A percentile compares a stretch with the other conserved stretches of the same genome.
These are phyloP conservation scores for Cyprinodon variegatus DNA, from an alignment of 2,113 vertebrate species.

Conservation along the genomic window DNA sequence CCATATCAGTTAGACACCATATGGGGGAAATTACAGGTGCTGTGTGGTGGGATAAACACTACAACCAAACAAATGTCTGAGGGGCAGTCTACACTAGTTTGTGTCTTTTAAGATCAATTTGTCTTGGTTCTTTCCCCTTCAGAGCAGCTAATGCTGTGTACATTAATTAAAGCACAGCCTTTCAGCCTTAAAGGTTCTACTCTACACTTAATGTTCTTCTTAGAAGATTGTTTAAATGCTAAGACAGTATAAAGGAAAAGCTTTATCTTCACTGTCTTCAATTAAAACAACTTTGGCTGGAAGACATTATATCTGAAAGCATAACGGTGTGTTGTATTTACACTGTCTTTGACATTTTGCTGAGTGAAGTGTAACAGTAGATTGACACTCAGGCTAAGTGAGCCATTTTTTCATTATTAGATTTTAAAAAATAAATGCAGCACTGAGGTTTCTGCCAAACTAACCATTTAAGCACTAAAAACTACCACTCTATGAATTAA, in stretches of 20 bases:
- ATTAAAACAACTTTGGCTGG: not conserved
- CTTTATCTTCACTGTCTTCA: not conserved
- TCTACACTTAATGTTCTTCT: slow-evolving; percentile 20
- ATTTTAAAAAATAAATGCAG: not conserved
- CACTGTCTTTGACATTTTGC: not conserved
- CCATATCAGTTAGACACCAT: slow-evolving; percentile 77
- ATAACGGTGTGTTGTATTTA: not conserved
- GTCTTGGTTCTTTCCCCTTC: slow-evolving; percentile 53
- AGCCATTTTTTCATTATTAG: slow-evolving; percentile 8
- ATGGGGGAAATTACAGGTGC: slow-evolving; percentile 79
- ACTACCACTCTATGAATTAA: slow-evolving; percentile 12
- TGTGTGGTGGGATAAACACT: slow-evolving; percentile 70
- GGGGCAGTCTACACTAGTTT: slow-evolving; percentile 64
- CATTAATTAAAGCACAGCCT: slow-evolving; percentile 55
- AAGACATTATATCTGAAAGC: not conserved
- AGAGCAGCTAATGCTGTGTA: slow-evolving; percentile 53
- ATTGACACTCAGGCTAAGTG: slow-evolving; percentile 2
- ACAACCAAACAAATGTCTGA: slow-evolving; percentile 69
- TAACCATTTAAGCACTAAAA: slow-evolving; percentile 1
- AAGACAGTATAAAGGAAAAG: not conserved
- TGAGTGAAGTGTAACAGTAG: slow-evolving; percentile 8
- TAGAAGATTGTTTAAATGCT: slow-evolving; percentile 12
- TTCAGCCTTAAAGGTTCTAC: slow-evolving; percentile 36
- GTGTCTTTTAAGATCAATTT: slow-evolving; percentile 73
- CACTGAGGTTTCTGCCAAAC: not conserved